phyloP scores from a whole-genome alignment of 2,888 invertebrate genomes.

The Macrosiphum euphorbiae region DNA sequence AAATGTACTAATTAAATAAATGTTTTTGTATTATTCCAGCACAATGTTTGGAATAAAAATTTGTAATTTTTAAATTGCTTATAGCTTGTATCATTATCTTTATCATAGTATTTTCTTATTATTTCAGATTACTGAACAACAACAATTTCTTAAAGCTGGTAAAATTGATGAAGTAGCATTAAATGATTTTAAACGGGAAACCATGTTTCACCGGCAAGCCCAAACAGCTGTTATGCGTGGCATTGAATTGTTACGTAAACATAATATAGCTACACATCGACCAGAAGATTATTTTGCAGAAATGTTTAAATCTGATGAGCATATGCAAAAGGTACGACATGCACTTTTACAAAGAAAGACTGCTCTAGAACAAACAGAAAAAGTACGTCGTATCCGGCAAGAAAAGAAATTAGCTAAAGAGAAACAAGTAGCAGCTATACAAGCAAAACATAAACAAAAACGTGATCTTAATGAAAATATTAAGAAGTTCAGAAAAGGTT shows the following conservation, averaged over 20 bases:
- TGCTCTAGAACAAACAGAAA: slow-evolving; percentile 88
- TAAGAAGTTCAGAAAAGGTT: slow-evolving; percentile 91
- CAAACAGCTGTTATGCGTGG: slow-evolving; percentile 88
- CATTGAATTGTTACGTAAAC: slow-evolving; percentile 81
- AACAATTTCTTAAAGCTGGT: slow-evolving; percentile 68
- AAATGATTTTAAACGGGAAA: slow-evolving; percentile 94
- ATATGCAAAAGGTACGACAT: slow-evolving; percentile 95
- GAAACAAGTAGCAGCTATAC: slow-evolving; percentile 85
- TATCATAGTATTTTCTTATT: neutral
- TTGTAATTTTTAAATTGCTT: neutral
- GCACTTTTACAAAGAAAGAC: slow-evolving; percentile 87
- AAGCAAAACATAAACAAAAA: slow-evolving; percentile 91
- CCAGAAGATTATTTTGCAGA: slow-evolving; percentile 99
- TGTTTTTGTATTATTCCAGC: neutral
- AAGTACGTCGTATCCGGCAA: slow-evolving; percentile 88
- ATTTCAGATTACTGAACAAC: slow-evolving; percentile 69
- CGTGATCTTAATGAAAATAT: slow-evolving; percentile 91
- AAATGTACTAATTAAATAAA: neutral
- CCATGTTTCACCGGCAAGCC: slow-evolving; percentile 87
- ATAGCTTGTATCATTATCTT: neutral
- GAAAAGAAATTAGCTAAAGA: slow-evolving; percentile 95
- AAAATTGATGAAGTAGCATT: slow-evolving; percentile 70
- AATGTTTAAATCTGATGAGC: slow-evolving; percentile 97
- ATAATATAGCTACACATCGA: slow-evolving; percentile 83
- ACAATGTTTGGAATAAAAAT: neutral